Conservation (phyloP, 2,888 invertebrate genomes). For the Clistopyga incitator region DNA sequence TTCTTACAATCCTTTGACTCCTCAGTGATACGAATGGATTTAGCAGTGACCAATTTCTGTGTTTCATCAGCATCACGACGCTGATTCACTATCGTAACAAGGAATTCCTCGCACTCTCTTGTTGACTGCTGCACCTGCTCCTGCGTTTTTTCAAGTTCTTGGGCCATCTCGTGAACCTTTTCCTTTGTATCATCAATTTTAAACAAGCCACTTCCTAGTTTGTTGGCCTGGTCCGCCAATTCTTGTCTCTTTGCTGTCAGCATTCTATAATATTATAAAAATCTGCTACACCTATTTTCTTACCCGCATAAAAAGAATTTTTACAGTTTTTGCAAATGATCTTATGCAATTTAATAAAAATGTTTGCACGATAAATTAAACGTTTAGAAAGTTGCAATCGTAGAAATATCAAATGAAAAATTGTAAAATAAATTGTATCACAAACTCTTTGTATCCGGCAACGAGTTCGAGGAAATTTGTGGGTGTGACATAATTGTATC, state of each 20-base stretch:
- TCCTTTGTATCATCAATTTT: conserved; percentile 95
- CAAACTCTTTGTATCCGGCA: conserved; percentile 92
- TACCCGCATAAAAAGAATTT: not conserved
- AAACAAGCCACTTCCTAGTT: conserved; percentile 92
- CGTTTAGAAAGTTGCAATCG: not conserved
- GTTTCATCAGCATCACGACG: conserved; percentile 93
- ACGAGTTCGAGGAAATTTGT: conserved; percentile 95
- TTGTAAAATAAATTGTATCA: conserved; percentile 52
- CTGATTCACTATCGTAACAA: conserved; percentile 92
- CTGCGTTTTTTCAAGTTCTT: conserved; percentile 92
- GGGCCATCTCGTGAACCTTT: conserved; percentile 93
- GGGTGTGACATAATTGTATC: conserved; percentile 95
- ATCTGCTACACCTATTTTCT: not conserved
- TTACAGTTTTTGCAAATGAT: not conserved
- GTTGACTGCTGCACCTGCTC: conserved; percentile 91
- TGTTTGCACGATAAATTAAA: not conserved
- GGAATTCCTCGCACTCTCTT: conserved; percentile 93
- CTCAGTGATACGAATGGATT: conserved; percentile 90
- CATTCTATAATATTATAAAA: conserved; percentile 85
- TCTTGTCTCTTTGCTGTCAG: conserved; percentile 89
- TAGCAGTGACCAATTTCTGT: conserved; percentile 89
- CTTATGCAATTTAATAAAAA: not conserved
- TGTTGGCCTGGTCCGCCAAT: conserved; percentile 90
- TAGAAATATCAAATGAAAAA: not conserved
- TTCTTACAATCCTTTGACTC: conserved; percentile 93